A percentile compares a stretch with the other conserved stretches of the same genome.
Conservation (phyloP, 2,797 vertebrate genomes). For the Lagorchestes hirsutus region DNA sequence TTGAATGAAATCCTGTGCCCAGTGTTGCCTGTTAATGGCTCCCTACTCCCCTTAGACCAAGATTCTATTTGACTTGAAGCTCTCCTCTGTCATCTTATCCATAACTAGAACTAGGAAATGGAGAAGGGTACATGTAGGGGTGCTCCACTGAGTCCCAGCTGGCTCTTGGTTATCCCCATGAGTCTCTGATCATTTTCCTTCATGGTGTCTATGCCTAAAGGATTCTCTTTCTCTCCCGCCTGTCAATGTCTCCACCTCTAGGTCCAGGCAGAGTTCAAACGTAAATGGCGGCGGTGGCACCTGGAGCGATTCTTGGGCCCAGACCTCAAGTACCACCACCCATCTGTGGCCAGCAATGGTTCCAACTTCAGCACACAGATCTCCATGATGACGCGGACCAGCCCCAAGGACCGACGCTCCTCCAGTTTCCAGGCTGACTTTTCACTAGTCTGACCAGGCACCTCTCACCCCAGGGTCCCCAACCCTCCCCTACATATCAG, state of each 20-base stretch:
- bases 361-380: slow-evolving; percentile 98
- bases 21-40: neutral
- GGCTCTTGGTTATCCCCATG: neutral
- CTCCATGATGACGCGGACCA: slow-evolving; percentile 95
- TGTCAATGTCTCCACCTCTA: slow-evolving; percentile 72
- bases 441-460: slow-evolving; percentile 83
- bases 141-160: neutral
- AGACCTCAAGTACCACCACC: slow-evolving; percentile 93
- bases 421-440: slow-evolving; percentile 88
- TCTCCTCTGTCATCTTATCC: neutral
- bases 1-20: neutral
- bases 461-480: neutral
- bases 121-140: neutral
- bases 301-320: slow-evolving; percentile 92
- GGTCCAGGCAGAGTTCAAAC: slow-evolving; percentile 96
- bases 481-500: neutral
- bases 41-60: neutral
- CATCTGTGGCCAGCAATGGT: slow-evolving; percentile 93
- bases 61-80: neutral
- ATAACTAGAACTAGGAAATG: neutral
- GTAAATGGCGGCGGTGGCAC: slow-evolving; percentile 97
- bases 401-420: slow-evolving; percentile 90
- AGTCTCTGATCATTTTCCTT: neutral
- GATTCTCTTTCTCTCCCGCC: neutral
- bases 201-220: neutral